Percentiles rank a stretch among this genome's conserved stretches.
These are phyloP conservation scores for Microtus richardsoni DNA, from an alignment of 2,113 vertebrate species.

Conservation along the genomic window DNA sequence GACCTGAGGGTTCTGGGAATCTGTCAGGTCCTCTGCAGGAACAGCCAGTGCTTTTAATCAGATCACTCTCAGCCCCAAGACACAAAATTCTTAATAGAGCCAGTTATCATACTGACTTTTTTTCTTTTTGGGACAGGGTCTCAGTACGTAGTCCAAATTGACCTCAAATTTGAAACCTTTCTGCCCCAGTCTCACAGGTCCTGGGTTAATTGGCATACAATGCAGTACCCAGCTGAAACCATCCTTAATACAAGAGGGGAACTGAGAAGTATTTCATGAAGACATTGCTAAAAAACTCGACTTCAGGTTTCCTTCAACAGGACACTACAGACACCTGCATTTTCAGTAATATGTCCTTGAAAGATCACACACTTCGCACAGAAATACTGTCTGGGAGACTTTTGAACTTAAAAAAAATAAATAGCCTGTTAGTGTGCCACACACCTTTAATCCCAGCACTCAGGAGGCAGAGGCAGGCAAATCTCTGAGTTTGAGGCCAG, in stretches of 20 bases:
- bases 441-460: neutral
- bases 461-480: neutral
- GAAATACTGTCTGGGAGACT: neutral
- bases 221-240: neutral
- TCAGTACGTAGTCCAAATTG: neutral
- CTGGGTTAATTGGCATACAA: neutral
- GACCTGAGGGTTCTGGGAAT: neutral
- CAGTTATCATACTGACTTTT: neutral
- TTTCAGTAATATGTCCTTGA: neutral
- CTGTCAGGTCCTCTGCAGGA: neutral
- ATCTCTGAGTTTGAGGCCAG: neutral
- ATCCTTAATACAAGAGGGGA: constrained; percentile 24
- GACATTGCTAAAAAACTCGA: constrained; percentile 39
- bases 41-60: neutral
- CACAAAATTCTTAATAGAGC: constrained; percentile 39
- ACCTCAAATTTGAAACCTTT: neutral
- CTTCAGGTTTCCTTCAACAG: constrained; percentile 10
- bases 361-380: constrained; percentile 28
- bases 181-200: neutral
- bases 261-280: constrained; percentile 46
- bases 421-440: neutral
- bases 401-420: neutral
- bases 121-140: neutral
- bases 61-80: neutral
- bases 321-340: constrained; percentile 4